Evolutionary conservation across 2,113 vertebrate genomes (phyloP).

Genomic region (Axis porcinus): DNA sequence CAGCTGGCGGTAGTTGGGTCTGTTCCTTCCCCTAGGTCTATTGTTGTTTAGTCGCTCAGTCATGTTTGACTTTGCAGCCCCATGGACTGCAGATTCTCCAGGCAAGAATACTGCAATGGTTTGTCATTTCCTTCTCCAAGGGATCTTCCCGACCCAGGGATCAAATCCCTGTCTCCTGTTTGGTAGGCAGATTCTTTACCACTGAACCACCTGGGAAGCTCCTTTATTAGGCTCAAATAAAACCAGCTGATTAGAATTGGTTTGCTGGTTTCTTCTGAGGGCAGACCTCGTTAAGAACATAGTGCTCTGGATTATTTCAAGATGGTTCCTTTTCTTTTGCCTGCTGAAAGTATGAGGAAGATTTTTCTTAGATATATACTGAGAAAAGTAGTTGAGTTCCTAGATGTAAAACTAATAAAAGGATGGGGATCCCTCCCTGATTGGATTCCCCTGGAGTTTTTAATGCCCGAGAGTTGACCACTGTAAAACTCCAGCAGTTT

Average conservation of each 20-base stretch:
- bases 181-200: neutral
- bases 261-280: neutral
- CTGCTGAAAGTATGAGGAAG: neutral
- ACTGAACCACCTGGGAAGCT: neutral
- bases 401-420: neutral
- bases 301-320: neutral
- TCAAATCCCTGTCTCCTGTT: neutral
- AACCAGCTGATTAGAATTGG: neutral
- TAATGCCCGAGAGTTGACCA: neutral
- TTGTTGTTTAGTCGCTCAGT: neutral
- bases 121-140: neutral
- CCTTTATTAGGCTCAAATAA: neutral
- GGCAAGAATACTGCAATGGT: neutral
- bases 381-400: neutral
- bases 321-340: neutral
- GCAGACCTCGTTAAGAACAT: neutral
- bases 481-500: neutral
- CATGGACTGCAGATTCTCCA: neutral
- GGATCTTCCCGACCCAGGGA: neutral
- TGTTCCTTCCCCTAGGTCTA: neutral
- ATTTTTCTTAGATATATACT: neutral
- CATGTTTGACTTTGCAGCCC: neutral
- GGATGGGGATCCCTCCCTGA: neutral
- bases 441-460: neutral
- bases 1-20: neutral